Base-by-base conservation (phyloP, 2,888 invertebrate genomes). In the Sarcophaga subvicina region DNA sequence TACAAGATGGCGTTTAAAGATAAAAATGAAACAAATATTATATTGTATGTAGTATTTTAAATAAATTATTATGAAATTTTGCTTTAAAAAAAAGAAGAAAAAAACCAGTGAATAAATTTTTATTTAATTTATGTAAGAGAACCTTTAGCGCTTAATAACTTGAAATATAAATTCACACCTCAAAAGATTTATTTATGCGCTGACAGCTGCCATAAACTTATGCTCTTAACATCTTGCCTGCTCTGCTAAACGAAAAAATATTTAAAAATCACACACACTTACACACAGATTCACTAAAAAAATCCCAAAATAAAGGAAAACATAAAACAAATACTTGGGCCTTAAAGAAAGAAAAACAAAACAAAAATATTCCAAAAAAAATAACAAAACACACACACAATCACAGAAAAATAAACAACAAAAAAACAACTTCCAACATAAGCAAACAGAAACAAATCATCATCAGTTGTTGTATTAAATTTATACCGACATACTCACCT, bases 101-200 rank as follows among this genome's bases (percentile, higher is more conserved):
- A 22, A 22, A 22, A 22, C 22, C 22, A 22, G 17, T 17, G 17
- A 71, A 27, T n/a, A 71, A 8, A 20, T 47, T 70, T 59, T 82
- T 86, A 67, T 66, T 73, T 70, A 83, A 85, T 67, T 45, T 64
- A 83, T 83, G 71, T 27, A 76, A 63, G 87, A 54, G 10, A 11
- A 49, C 49, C 54, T 12, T 54, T 54, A 54, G 12, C 17, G 8
- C 10, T 54, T 54, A 14, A 54, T 54, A 54, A 54, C 4, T 14
- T 14, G 17, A 14, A 54, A 14, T 54, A 87, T 82, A 87, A 85
- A 86, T 88, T 88, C 88, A 84, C 88, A 88, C 88, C 88, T 88
- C 82, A 75, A 70, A 87, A 88, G 88, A 88, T 88, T 88, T 88
- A 88, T 88, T 88, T 88, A 87, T 86, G 82, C 69, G 87, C 86